These are phyloP conservation scores for Mystacides longicornis DNA, from an alignment of 2,888 invertebrate genomes.

Conservation along the genomic window DNA sequence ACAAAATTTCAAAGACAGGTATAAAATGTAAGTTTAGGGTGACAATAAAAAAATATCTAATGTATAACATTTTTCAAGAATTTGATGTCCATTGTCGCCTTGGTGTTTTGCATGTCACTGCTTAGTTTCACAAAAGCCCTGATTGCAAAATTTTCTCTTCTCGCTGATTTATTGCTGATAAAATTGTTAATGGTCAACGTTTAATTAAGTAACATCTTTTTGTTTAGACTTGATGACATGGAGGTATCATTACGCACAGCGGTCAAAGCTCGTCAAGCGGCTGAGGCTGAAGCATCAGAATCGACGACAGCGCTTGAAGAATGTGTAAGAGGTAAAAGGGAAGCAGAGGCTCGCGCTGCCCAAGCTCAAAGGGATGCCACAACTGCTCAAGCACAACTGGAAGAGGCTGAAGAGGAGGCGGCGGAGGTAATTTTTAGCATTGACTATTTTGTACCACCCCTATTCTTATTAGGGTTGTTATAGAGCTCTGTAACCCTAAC, in stretches of 20 bases:
- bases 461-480: not conserved
- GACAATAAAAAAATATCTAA: too few species aligned
- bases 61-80: too few species aligned
- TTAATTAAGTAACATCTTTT: not conserved
- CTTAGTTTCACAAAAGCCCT: too few species aligned
- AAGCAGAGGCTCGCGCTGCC: conserved; percentile 70
- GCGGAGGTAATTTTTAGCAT: conserved; percentile 67
- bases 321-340: conserved; percentile 60
- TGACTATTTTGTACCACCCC: too few species aligned
- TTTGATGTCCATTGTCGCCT: too few species aligned
- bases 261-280: conserved; percentile 75
- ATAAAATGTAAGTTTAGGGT: too few species aligned
- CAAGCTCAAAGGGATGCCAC: conserved; percentile 69
- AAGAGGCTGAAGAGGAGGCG: conserved; percentile 91
- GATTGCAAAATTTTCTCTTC: too few species aligned
- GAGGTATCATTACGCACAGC: conserved; percentile 80
- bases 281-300: conserved; percentile 83
- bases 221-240: conserved; percentile 64
- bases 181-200: too few species aligned
- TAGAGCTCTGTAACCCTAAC: too few species aligned
- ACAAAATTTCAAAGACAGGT: too few species aligned
- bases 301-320: conserved; percentile 78
- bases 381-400: conserved; percentile 75
- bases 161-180: too few species aligned
- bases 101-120: too few species aligned